Evolutionary conservation across 92 coral and sea anemone genomes (phyloP), one percentile per base, ranked within the genome.

Genomic region (Heteractis magnifica): DNA sequence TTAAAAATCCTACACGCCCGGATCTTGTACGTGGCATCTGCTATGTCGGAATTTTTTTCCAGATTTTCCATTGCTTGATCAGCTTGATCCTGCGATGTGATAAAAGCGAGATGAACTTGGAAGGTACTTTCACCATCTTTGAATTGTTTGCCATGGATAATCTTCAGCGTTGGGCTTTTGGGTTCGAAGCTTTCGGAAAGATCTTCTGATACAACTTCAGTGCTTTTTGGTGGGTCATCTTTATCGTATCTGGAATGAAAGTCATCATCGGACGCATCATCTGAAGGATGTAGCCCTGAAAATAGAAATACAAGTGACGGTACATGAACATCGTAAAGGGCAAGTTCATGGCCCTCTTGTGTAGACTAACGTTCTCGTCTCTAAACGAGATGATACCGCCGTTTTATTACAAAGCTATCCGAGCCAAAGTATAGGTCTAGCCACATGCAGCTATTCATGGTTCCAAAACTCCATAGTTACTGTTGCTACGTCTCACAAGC

Each of bases 1-100:
- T 80, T 72, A 53, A 60, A 85, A 64, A 95, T 88, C 53, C 98
- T 93, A 82, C 90, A 94, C 4, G 98, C 98, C 84, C 86, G 58
- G 5, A 95, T 91, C 78, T 90, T 95, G 81, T 92, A 97, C 34
- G 70, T 18, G 2, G 70, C 70, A n/a, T 62, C 70, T 62, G 70
- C 70, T 9, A 62, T 62, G 34, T 62, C 7, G 10, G 70, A 62
- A 1, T 62, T 62, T 62, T 62, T n/a, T 23, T 62, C 70, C 26
- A 62, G 70, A 1, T n/a, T 62, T 62, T 62, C 12, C 6, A 62
- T 9, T 18, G 23, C 70, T 62, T 62, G 70, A 62, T 16, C 26
- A 18, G 34, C 10, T 62, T 62, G 70, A 10, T 62, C 70, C 26
- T 7, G 70, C 26, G 70, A 62, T 62, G 70, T 62, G 70, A 62